phyloP scores from a whole-genome alignment of 2,113 vertebrate genomes.

The Sinocyclocheilus anshuiensis region DNA sequence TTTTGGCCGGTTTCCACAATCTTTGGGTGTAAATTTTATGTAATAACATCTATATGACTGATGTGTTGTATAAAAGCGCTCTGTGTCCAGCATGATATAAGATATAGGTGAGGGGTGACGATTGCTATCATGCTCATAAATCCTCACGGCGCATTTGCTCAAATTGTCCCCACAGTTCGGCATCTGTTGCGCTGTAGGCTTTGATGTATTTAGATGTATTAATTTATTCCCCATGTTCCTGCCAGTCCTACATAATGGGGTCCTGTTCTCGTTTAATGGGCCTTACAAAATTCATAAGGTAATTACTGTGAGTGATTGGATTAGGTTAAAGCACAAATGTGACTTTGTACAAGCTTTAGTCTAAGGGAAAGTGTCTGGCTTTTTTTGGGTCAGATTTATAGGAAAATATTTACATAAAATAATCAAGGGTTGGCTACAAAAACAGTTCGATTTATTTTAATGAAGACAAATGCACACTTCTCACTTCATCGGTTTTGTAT shows the following conservation, averaged over 20 bases:
- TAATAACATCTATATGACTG: slow-evolving; percentile 6
- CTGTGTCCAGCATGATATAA: slow-evolving; percentile 19
- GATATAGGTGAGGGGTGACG: slow-evolving; percentile 14
- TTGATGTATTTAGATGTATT: slow-evolving; percentile 50
- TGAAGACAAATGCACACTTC: not conserved
- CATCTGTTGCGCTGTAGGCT: slow-evolving; percentile 7
- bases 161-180: slow-evolving; percentile 22
- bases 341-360: slow-evolving; percentile 30
- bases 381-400: slow-evolving; percentile 31
- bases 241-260: slow-evolving; percentile 44
- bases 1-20: not conserved
- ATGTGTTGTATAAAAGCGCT: slow-evolving; percentile 17
- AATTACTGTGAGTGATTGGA: slow-evolving; percentile 49
- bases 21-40: not conserved
- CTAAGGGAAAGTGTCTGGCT: slow-evolving; percentile 2
- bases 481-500: not conserved
- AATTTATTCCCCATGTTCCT: slow-evolving; percentile 49
- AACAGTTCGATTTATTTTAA: slow-evolving; percentile 13
- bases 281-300: slow-evolving; percentile 52
- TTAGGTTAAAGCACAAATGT: slow-evolving; percentile 36
- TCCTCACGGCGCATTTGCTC: slow-evolving; percentile 36
- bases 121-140: slow-evolving; percentile 30
- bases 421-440: not conserved
- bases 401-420: slow-evolving; percentile 5
- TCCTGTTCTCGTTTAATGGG: slow-evolving; percentile 52